Evolutionary conservation across 2,888 invertebrate species (phyloP), one percentile per base, ranked within the genome.

Genomic region (Barypeithes pellucidus): DNA sequence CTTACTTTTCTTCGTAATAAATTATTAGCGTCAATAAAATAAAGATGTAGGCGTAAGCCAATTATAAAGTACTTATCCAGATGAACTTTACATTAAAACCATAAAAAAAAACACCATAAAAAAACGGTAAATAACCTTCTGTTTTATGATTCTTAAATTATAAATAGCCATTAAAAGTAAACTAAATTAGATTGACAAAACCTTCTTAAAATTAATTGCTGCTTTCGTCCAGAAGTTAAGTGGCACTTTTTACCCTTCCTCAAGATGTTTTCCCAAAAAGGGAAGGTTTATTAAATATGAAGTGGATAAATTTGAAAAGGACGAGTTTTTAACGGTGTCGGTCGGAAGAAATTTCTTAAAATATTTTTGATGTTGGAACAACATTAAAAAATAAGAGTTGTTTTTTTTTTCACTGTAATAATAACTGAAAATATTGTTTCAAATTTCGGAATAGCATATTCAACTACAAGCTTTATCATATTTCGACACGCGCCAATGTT

Each of bases 131-230:
- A 39, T 39, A 39, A 39, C 39, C 39, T 11, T 39, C n/a, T 39
- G 39, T 39, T 39, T 39, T 39, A n/a, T 45, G 45, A 45, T 45
- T n/a, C 45, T 45, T 18, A 45, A 45, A 14, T 45, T 45, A n/a
- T 16, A 45, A 45, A 18, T 9, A 45, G 16, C 45, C 45, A 45
- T 45, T 45, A 14, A 45, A 45, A 45, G 7, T 45, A 45, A 14
- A 16, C 16, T 45, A 45, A 45, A 45, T 45, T 45, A 45, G 18
- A 16, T 45, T 16, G 18, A 45, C 45, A 45, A 45, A 45, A 18
- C 18, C 45, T 16, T 18, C 45, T 45, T 18, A 45, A 45, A 45
- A 45, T 45, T 45, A 45, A 45, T 45, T 45, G 45, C 45, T 45
- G 14, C 18, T 45, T 45, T 18, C 45, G 18, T 18, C 16, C 18